These are phyloP conservation scores for Ochotona princeps DNA, from an alignment of 2,113 vertebrate species.

Conservation along the genomic window DNA sequence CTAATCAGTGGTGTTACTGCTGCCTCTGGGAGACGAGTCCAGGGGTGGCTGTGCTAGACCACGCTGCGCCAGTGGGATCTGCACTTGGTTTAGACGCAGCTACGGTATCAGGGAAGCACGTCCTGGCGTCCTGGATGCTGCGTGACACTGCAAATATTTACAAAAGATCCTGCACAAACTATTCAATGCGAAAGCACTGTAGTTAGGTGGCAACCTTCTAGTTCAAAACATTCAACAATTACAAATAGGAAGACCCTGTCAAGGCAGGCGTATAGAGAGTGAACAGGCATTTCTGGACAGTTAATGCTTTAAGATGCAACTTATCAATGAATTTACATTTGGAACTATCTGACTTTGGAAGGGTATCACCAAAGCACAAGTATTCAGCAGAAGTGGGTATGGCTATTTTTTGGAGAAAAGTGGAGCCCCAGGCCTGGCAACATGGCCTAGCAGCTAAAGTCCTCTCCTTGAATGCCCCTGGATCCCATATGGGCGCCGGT, in stretches of 20 bases:
- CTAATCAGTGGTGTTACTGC: slow-evolving; percentile 57
- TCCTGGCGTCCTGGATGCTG: slow-evolving; percentile 43
- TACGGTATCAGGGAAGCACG: neutral
- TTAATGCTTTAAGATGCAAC: neutral
- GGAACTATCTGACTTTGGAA: neutral
- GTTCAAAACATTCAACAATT: neutral
- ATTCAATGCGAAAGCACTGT: neutral
- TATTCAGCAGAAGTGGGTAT: neutral
- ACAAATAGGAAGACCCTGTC: neutral
- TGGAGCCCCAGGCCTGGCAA: neutral
- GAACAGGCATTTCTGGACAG: neutral
- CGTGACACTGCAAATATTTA: slow-evolving; percentile 63
- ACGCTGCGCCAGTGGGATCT: neutral
- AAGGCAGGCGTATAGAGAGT: neutral
- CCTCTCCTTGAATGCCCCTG: too few species aligned
- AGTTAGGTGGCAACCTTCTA: neutral
- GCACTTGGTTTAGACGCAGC: neutral
- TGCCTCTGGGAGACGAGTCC: neutral
- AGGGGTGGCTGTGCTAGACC: neutral
- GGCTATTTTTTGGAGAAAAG: neutral
- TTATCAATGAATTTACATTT: neutral
- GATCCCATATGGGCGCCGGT: too few species aligned
- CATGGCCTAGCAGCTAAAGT: too few species aligned
- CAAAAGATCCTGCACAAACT: neutral
- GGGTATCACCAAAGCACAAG: neutral